Evolutionary conservation across 2,113 vertebrate species (phyloP).

Genomic region (Grantiella picta): DNA sequence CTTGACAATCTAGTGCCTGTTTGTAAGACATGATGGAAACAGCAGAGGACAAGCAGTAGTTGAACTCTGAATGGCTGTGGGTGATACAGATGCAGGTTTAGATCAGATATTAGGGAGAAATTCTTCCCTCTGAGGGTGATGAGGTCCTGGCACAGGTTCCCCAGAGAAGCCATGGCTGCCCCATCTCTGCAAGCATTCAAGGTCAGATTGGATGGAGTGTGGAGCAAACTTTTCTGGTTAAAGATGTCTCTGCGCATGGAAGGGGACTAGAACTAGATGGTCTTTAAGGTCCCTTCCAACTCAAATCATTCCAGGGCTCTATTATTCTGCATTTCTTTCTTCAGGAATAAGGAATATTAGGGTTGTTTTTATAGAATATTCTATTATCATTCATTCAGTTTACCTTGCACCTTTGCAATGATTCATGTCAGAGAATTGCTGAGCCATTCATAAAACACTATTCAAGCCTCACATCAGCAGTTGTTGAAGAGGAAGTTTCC

Average conservation of each 20-base stretch:
- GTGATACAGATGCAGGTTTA: not conserved
- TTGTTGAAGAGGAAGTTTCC: slow-evolving; percentile 1
- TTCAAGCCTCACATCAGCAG: not conserved
- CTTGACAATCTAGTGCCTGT: not conserved
- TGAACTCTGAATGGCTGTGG: not conserved
- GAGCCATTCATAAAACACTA: not conserved
- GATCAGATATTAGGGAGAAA: not conserved
- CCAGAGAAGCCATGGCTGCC: not conserved
- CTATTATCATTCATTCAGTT: not conserved
- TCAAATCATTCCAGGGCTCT: not conserved
- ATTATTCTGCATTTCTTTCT: not conserved
- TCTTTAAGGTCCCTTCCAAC: not conserved
- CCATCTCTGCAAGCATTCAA: not conserved
- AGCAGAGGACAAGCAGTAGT: not conserved
- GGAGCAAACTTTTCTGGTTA: not conserved
- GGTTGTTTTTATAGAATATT: not conserved
- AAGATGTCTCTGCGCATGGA: not conserved
- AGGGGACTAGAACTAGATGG: not conserved
- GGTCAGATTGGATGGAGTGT: not conserved
- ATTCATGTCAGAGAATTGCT: not conserved
- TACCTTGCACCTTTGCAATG: not conserved
- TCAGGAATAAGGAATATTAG: not conserved
- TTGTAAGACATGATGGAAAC: not conserved
- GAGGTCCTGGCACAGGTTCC: not conserved
- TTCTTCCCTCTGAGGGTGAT: not conserved